These are phyloP conservation scores for Drosophila orena DNA, from an alignment of 1,140 invertebrate species.

Conservation along the genomic window DNA sequence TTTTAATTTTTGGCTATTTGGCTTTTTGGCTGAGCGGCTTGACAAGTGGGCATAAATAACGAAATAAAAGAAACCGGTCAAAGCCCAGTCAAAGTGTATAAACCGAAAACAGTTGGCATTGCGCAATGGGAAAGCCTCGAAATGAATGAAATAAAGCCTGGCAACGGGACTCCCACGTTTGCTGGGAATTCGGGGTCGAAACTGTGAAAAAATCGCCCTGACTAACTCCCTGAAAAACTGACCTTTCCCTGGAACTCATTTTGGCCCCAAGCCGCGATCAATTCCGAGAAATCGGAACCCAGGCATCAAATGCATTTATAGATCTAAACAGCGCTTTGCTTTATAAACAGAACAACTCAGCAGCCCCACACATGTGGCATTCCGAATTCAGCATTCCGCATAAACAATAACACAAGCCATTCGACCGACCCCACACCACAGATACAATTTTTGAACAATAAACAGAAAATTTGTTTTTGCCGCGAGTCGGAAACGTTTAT, in stretches of 20 bases:
- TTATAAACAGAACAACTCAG: slow-evolving; percentile 36
- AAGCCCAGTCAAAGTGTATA: slow-evolving; percentile 36
- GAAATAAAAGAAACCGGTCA: slow-evolving; percentile 35
- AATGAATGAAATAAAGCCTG: slow-evolving; percentile 7
- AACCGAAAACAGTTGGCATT: slow-evolving; percentile 38
- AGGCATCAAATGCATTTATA: slow-evolving; percentile 40
- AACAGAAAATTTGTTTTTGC: slow-evolving; percentile 47
- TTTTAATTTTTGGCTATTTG: slow-evolving; percentile 5
- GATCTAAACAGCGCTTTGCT: slow-evolving; percentile 25
- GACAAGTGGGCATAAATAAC: slow-evolving; percentile 43
- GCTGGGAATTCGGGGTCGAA: slow-evolving; percentile 16
- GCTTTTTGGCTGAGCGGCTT: slow-evolving; percentile 40
- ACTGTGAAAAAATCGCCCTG: slow-evolving; percentile 6
- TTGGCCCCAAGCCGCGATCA: slow-evolving; percentile 13
- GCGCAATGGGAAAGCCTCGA: slow-evolving; percentile 47
- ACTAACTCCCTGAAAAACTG: slow-evolving; percentile 32
- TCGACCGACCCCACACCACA: slow-evolving; percentile 20
- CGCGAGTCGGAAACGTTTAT: slow-evolving; percentile 30
- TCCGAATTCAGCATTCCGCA: slow-evolving; percentile 37
- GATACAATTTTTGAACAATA: slow-evolving; percentile 40
- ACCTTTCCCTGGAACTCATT: slow-evolving; percentile 28
- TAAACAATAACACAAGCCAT: slow-evolving; percentile 42
- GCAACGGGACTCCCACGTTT: slow-evolving; percentile 24
- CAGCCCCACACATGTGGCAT: slow-evolving; percentile 38
- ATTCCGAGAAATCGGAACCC: slow-evolving; percentile 34